phyloP scores from a whole-genome alignment of 2,113 vertebrate species.

The Anoplopoma fimbria region DNA sequence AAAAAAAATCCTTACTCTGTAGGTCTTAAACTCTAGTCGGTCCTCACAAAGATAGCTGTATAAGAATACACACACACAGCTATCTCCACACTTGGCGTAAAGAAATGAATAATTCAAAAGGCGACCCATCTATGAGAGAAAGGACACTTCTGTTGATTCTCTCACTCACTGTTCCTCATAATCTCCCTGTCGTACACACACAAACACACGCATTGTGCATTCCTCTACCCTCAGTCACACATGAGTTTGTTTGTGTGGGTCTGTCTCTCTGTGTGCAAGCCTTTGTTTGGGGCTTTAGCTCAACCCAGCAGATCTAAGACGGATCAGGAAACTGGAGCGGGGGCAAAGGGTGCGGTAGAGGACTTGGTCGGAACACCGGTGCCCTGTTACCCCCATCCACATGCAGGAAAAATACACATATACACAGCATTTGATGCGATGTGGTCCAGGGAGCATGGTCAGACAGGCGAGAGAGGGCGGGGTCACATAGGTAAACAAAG shows the following conservation, averaged over 20 bases:
- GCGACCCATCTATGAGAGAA: constrained; percentile 11
- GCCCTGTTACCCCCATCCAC: neutral
- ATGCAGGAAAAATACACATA: neutral
- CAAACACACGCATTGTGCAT: constrained; percentile 50
- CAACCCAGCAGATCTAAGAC: constrained; percentile 62
- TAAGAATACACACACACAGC: neutral
- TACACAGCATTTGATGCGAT: neutral
- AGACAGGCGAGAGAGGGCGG: neutral
- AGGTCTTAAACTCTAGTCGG: too few relatives aligned
- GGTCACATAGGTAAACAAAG: neutral
- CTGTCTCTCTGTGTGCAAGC: constrained; percentile 57
- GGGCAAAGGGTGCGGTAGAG: constrained; percentile 26
- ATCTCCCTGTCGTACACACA: constrained; percentile 24
- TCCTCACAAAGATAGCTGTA: too few relatives aligned
- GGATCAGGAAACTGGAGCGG: constrained; percentile 70
- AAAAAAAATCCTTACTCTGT: too few relatives aligned
- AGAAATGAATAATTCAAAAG: constrained; percentile 26
- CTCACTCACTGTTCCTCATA: constrained; percentile 33
- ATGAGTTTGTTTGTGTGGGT: constrained; percentile 52
- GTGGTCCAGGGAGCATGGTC: neutral
- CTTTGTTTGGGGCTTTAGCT: constrained; percentile 72
- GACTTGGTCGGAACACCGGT: constrained; percentile 13
- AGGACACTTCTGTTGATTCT: constrained; percentile 31
- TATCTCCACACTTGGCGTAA: neutral
- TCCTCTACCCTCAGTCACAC: constrained; percentile 54